Base-by-base conservation (phyloP, 2,113 vertebrate species). In the Lophura nycthemera region DNA sequence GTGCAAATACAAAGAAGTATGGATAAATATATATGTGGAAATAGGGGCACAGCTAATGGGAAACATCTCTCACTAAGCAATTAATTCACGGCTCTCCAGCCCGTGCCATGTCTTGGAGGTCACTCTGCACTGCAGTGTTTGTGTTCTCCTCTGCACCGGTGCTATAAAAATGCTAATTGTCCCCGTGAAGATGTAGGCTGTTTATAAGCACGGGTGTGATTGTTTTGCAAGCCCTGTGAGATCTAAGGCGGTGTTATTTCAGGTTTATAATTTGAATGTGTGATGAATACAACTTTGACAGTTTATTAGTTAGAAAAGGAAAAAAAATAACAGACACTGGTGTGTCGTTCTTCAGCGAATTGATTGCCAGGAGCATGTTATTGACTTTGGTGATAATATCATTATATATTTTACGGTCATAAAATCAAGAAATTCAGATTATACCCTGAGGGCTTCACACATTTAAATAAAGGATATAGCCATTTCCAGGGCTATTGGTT, bases 381-480 rank as follows among this genome's bases (percentile, higher is more conserved):
- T 96, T 96, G 96, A 96, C 93, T 97, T 90, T 57, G 83, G 59
- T 86, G 94, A 93, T 94, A 89, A 94, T 92, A 96, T 96, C 90
- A 73, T 93, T 96, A 93, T 96, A 78, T 92, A 93, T 93, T 96
- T 96, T 93, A 89, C 48, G 91, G 83, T 93, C 67, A 2, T 96
- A 94, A 96, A 96, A 96, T 92, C 32, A 50, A 93, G 94, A 82
- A 71, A 81, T 95, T 93, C 70, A 79, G 89, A 91, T 63, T 12
- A 57, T 92, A 50, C 90, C 88, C 89, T 21, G 57, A 71, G 69
- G 66, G 52, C 47, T 59, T 78, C 65, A 72, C 76, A 91, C 65
- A 92, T 97, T 96, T 97, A 95, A 96, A 96, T 96, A 97, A 97
- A 96, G 87, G 85, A 89, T 93, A 89, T 82, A 94, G 70, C 50